Evolutionary conservation across 2,113 vertebrate genomes (phyloP).

Genomic region (Passer montanus): DNA sequence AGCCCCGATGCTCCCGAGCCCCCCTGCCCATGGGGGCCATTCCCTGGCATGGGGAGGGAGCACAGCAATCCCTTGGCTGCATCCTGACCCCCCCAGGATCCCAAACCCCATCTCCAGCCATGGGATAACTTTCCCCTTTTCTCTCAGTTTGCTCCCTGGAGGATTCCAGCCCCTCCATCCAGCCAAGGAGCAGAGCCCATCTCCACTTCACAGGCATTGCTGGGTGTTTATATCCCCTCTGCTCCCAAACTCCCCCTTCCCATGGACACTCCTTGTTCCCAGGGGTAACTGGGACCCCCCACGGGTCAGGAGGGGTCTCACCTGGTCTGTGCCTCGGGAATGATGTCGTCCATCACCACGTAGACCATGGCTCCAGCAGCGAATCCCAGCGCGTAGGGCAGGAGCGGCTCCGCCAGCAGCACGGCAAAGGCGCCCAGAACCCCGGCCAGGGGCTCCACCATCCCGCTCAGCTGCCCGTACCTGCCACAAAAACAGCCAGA

Average conservation of each 20-base stretch:
- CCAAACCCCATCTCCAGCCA: not conserved
- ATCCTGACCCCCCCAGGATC: not conserved
- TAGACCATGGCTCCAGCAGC: slow-evolving; percentile 96
- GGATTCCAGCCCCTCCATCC: not conserved
- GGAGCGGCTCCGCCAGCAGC: slow-evolving; percentile 85
- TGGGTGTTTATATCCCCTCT: not conserved
- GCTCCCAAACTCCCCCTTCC: not conserved
- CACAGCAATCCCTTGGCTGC: not conserved
- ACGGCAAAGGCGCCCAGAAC: slow-evolving; percentile 84
- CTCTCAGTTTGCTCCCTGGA: too few species aligned
- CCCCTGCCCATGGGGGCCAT: not conserved
- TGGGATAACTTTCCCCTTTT: too few species aligned
- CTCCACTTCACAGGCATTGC: rapidly evolving
- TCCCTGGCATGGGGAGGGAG: not conserved
- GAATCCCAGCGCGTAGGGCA: slow-evolving; percentile 93
- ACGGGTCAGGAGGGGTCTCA: slow-evolving; percentile 29
- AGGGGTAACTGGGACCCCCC: not conserved
- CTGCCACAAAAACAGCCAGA: slow-evolving; percentile 41
- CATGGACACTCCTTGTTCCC: not conserved
- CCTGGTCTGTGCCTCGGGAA: slow-evolving; percentile 95
- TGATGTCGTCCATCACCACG: slow-evolving; percentile 95
- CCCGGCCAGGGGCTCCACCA: slow-evolving; percentile 93
- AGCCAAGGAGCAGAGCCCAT: not conserved
- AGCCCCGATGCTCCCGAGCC: not conserved
- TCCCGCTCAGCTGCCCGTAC: slow-evolving; percentile 96